These are phyloP conservation scores for Callyntrura guangdongensis DNA, from an alignment of 2,888 invertebrate genomes.

Conservation along the genomic window DNA sequence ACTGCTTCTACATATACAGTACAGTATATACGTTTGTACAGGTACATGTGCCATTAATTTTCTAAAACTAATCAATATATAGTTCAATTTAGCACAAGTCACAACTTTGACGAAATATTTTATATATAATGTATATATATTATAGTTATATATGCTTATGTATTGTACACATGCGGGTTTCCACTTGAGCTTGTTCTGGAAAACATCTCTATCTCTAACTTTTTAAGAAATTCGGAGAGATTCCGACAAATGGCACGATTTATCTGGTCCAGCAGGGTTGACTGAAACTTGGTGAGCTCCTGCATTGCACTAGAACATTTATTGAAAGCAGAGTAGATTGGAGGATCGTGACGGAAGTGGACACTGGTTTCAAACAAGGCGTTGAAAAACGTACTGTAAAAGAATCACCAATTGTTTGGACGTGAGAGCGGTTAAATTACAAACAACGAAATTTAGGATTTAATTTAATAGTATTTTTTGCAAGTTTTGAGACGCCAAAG, in stretches of 20 bases:
- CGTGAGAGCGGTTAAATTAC: not conserved
- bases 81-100: not conserved
- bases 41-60: not conserved
- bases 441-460: not conserved
- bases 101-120: not conserved
- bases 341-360: constrained; percentile 94
- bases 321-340: constrained; percentile 92
- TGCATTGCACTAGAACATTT: constrained; percentile 92
- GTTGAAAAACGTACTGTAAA: constrained; percentile 92
- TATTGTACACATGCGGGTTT: constrained; percentile 79
- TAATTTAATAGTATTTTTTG: too few species aligned
- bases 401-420: constrained; percentile 70
- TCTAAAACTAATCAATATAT: not conserved
- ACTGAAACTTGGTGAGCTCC: constrained; percentile 98
- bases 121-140: constrained; percentile 7
- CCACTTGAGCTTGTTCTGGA: constrained; percentile 46
- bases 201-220: constrained; percentile 88
- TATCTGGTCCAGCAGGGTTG: constrained; percentile 96
- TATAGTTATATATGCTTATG: constrained; percentile 48
- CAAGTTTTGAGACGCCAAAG: too few species aligned
- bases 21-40: not conserved
- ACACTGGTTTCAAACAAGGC: constrained; percentile 96
- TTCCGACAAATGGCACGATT: constrained; percentile 96
- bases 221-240: constrained; percentile 95
- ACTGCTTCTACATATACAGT: not conserved